Percentiles rank a stretch among this genome's conserved stretches.
Conservation (phyloP, 2,113 vertebrate genomes). For the Bubo scandiacus region DNA sequence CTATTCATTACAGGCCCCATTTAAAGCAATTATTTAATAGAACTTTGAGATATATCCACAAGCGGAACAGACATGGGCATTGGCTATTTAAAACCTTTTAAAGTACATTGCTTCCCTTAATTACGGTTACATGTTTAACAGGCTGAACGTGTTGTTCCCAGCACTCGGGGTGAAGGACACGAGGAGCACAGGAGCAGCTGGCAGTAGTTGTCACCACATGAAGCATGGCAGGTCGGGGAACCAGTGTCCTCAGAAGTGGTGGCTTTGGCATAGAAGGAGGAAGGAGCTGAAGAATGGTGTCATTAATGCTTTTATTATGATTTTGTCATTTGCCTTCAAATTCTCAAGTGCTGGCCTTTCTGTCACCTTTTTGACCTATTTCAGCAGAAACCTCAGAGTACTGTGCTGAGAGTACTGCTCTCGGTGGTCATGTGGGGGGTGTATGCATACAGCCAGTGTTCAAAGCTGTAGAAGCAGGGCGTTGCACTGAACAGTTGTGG, state of each 20-base stretch:
- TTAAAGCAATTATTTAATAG: not conserved
- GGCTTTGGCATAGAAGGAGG: not conserved
- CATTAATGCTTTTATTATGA: not conserved
- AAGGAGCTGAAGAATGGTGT: not conserved
- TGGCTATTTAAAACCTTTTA: not conserved
- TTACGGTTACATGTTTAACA: not conserved
- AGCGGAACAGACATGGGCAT: rapidly evolving
- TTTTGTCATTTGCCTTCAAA: not conserved
- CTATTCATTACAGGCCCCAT: not conserved
- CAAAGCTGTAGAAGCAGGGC: not conserved
- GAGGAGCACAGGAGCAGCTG: not conserved
- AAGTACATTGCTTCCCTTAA: not conserved
- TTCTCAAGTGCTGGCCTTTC: not conserved
- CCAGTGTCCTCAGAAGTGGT: not conserved
- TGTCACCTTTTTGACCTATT: not conserved
- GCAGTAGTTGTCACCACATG: not conserved
- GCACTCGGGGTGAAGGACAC: not conserved
- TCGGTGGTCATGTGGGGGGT: too few species aligned
- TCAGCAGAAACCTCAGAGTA: not conserved
- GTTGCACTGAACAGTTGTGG: not conserved
- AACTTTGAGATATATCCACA: not conserved
- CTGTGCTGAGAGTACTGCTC: not conserved
- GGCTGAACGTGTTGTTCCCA: not conserved
- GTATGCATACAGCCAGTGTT: rapidly evolving
- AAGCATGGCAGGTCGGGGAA: not conserved